Conservation (phyloP, 2,888 invertebrate species). For the Eupithecia centaureata region DNA sequence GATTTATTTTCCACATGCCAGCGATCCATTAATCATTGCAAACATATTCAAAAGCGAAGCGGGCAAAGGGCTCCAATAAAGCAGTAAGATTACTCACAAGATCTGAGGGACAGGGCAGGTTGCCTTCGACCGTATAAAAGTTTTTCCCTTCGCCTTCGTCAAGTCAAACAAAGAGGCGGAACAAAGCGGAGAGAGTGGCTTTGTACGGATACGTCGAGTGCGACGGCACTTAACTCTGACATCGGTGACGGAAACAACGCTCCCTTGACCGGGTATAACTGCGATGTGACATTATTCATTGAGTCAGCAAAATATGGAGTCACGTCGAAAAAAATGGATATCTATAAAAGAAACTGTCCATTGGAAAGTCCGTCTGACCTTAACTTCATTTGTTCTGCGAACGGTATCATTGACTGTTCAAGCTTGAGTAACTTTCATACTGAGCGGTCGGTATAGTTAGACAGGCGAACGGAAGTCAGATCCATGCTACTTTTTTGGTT, state of each 20-base stretch:
- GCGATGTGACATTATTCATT: constrained; percentile 26
- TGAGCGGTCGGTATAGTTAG: constrained; percentile 23
- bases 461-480: constrained; percentile 29
- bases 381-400: constrained; percentile 25
- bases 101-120: constrained; percentile 48
- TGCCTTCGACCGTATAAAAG: constrained; percentile 57
- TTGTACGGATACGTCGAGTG: constrained; percentile 73
- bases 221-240: constrained; percentile 76
- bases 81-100: constrained; percentile 51
- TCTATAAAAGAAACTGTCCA: constrained; percentile 12
- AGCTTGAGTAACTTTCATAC: constrained; percentile 25
- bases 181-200: constrained; percentile 80
- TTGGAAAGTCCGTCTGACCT: constrained; percentile 26
- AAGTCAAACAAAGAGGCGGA: constrained; percentile 79
- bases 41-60: constrained; percentile 38
- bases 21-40: constrained; percentile 43
- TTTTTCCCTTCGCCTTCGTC: constrained; percentile 71
- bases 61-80: constrained; percentile 52
- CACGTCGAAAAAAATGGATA: neutral
- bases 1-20: constrained; percentile 4
- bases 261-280: constrained; percentile 43
- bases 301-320: neutral
- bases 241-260: constrained; percentile 62
- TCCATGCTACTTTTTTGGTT: constrained; percentile 31
- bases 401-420: constrained; percentile 24